These are phyloP conservation scores for Patiria pectinifera DNA, from an alignment of 53 echinoderm and acorn worm species.

Conservation along the genomic window DNA sequence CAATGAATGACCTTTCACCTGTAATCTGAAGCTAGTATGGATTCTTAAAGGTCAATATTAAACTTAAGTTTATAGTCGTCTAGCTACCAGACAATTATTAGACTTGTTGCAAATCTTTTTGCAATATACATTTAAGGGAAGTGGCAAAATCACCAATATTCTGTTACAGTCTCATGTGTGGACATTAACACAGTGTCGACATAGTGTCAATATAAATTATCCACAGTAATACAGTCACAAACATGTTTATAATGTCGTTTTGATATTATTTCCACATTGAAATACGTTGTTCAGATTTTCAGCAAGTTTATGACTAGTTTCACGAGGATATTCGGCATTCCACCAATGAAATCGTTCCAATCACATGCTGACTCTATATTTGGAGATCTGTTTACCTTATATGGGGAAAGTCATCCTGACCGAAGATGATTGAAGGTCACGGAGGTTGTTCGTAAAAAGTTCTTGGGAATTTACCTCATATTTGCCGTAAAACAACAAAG, in stretches of 20 bases:
- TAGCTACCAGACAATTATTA: background rate
- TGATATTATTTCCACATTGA: background rate
- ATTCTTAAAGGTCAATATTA: background rate
- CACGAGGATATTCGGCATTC: conserved; percentile 31
- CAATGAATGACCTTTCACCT: conserved; percentile 47
- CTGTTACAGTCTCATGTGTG: too few relatives aligned
- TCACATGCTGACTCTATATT: conserved; percentile 58
- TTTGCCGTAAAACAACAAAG: background rate
- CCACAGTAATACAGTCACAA: background rate
- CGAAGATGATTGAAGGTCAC: conserved; percentile 3
- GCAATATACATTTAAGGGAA: background rate
- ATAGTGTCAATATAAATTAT: background rate
- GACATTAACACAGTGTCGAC: background rate
- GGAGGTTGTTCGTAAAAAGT: background rate
- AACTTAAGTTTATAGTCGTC: background rate
- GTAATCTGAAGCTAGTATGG: background rate
- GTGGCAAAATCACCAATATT: too few relatives aligned
- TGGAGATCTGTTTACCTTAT: conserved; percentile 38
- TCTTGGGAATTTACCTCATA: background rate
- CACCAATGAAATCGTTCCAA: conserved; percentile 62
- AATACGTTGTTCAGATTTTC: background rate
- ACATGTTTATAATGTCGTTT: background rate
- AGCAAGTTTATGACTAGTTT: conserved; percentile 44
- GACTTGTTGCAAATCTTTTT: background rate
- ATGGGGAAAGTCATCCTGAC: conserved; percentile 31